Evolutionary conservation across 2,888 invertebrate genomes (phyloP).

Genomic region (Diogma glabrata): DNA sequence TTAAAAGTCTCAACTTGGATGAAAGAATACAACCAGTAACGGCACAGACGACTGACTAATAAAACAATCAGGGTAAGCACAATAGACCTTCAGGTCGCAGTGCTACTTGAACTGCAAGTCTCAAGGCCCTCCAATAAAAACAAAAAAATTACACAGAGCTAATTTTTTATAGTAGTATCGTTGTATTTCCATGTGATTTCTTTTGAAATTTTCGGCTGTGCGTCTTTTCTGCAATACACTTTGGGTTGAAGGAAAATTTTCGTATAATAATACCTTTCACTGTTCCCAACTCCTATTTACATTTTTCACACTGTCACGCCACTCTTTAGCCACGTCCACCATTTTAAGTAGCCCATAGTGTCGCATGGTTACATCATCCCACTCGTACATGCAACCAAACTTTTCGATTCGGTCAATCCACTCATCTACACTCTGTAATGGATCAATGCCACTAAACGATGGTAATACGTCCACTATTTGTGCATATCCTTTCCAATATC

Average conservation of each 20-base stretch:
- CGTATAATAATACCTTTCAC: not conserved
- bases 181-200: not conserved
- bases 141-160: not conserved
- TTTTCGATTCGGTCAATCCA: not conserved
- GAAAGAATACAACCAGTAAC: too few relatives aligned
- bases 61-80: too few relatives aligned
- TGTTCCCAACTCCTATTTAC: not conserved
- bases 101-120: too few relatives aligned
- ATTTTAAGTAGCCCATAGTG: not conserved
- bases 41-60: too few relatives aligned
- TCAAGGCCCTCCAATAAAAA: too few relatives aligned
- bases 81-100: too few relatives aligned
- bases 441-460: not conserved
- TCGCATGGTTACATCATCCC: not conserved
- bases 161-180: not conserved
- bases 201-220: not conserved
- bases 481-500: not conserved
- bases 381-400: not conserved
- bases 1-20: too few relatives aligned
- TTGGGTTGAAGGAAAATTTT: not conserved
- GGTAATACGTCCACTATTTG: not conserved
- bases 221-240: too few relatives aligned
- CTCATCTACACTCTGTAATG: not conserved
- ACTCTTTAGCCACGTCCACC: not conserved
- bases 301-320: not conserved